These are phyloP conservation scores for Melanotaenia duboulayi DNA, from an alignment of 2,113 vertebrate genomes.

Conservation along the genomic window DNA sequence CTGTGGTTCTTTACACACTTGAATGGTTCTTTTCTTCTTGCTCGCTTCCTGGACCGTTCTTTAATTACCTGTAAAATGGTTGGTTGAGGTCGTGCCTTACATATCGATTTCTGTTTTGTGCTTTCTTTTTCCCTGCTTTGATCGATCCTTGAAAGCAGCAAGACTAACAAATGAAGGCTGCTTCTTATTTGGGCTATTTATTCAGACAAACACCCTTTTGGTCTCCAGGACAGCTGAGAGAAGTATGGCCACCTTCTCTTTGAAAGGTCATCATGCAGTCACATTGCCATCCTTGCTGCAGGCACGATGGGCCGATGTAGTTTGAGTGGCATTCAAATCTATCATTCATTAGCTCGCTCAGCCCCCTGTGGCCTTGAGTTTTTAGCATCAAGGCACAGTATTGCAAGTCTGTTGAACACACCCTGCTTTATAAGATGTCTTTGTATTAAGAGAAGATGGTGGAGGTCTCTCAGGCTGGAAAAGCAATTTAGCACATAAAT, in stretches of 20 bases:
- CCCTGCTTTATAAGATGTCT: neutral
- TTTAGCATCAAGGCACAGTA: neutral
- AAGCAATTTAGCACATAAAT: conserved; percentile 78
- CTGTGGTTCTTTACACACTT: conserved; percentile 9
- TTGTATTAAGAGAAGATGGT: conserved; percentile 26
- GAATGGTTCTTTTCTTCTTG: conserved; percentile 4
- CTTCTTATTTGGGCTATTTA: conserved; percentile 52
- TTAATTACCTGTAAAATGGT: conserved; percentile 66
- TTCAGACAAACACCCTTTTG: conserved; percentile 57
- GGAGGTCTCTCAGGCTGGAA: conserved; percentile 41
- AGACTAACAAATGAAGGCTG: conserved; percentile 72
- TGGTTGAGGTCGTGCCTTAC: conserved; percentile 49
- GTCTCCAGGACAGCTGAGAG: conserved; percentile 38
- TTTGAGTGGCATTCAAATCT: conserved; percentile 49
- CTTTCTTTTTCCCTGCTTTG: conserved; percentile 53
- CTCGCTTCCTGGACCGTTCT: conserved; percentile 35
- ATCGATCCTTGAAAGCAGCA: conserved; percentile 65
- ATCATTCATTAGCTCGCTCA: conserved; percentile 58
- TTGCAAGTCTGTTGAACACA: conserved; percentile 30
- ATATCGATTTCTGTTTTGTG: conserved; percentile 67
- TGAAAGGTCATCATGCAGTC: conserved; percentile 66
- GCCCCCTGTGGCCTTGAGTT: conserved; percentile 31
- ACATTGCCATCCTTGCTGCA: conserved; percentile 37
- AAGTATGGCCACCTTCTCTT: conserved; percentile 35
- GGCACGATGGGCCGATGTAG: conserved; percentile 26